These are phyloP conservation scores for Cataglyphis albicans DNA, from an alignment of 2,888 invertebrate species.

Conservation along the genomic window DNA sequence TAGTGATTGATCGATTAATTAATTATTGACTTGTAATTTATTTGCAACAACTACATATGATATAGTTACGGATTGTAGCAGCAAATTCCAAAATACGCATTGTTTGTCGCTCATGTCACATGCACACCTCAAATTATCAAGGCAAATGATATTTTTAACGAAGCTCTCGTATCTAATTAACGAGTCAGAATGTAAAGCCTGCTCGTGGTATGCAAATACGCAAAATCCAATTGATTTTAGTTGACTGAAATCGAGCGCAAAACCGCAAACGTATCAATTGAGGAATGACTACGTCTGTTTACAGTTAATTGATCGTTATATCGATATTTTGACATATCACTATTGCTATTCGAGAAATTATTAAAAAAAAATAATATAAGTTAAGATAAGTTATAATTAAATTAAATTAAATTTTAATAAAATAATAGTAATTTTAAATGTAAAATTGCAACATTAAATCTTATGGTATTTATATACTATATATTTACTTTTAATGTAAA, in stretches of 20 bases:
- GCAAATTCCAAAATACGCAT: constrained; percentile 52
- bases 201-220: constrained; percentile 48
- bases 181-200: neutral
- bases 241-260: constrained; percentile 22
- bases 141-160: constrained; percentile 74
- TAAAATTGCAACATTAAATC: neutral
- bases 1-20: neutral
- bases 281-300: constrained; percentile 13
- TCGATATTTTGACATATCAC: neutral
- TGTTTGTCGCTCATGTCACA: constrained; percentile 65
- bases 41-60: neutral
- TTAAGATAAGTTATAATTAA: neutral
- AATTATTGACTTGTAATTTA: constrained; percentile 20
- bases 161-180: constrained; percentile 58
- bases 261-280: constrained; percentile 1
- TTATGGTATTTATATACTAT: neutral
- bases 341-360: neutral
- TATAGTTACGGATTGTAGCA: neutral
- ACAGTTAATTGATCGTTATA: neutral
- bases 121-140: constrained; percentile 71
- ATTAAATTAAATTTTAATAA: neutral
- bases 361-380: neutral
- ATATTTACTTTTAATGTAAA: neutral
- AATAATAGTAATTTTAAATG: neutral
- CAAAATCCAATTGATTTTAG: constrained; percentile 41